A percentile compares a stretch with the other conserved stretches of the same genome.
Evolutionary conservation across 2,113 vertebrate species (phyloP).

Genomic region (Leucopternis melanops): DNA sequence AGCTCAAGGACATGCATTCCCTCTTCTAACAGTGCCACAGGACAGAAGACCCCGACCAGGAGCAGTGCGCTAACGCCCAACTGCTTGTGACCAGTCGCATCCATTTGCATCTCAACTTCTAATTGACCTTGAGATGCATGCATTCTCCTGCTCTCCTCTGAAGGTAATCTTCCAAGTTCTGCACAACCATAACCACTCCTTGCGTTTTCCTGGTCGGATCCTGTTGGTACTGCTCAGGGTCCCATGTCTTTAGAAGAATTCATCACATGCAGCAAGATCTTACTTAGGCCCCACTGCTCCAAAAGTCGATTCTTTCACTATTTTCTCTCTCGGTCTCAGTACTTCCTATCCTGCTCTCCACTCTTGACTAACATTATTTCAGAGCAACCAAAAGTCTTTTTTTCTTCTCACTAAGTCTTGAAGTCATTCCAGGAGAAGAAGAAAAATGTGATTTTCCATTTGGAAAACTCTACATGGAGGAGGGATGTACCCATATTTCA

Average conservation of each 20-base stretch:
- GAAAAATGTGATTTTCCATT: neutral
- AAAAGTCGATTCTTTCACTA: neutral
- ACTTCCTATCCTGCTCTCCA: neutral
- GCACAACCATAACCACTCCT: neutral
- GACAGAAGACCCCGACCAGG: neutral
- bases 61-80: neutral
- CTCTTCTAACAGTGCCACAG: neutral
- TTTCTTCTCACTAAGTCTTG: neutral
- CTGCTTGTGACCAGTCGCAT: neutral
- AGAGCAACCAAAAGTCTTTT: neutral
- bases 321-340: neutral
- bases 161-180: neutral
- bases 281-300: neutral
- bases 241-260: neutral
- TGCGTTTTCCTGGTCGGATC: neutral
- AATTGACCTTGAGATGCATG: neutral
- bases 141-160: neutral
- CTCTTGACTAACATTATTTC: neutral
- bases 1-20: neutral
- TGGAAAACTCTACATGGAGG: neutral
- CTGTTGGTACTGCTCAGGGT: neutral
- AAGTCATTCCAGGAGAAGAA: neutral
- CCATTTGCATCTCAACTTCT: neutral
- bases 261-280: neutral
- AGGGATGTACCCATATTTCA: neutral